Conservation (phyloP, 2,113 vertebrate genomes). For the Cheilinus undulatus region DNA sequence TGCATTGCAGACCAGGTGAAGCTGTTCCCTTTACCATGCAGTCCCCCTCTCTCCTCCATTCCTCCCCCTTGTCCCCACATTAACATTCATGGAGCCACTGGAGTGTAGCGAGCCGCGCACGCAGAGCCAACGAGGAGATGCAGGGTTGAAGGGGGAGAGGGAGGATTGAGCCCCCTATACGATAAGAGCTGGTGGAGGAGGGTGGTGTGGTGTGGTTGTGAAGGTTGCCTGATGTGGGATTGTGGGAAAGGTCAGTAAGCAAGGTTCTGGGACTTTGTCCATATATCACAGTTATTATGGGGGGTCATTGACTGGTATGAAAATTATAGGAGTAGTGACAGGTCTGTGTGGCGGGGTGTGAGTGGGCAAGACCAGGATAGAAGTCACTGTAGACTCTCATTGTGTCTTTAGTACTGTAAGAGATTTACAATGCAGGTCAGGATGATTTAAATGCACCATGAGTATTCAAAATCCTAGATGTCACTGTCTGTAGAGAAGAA, state of each 20-base stretch:
- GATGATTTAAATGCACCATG: too few relatives aligned
- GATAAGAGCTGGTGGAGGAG: slow-evolving; percentile 24
- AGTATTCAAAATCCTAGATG: not conserved
- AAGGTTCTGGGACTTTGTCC: slow-evolving; percentile 63
- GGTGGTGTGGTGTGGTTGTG: slow-evolving; percentile 29
- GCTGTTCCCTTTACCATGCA: slow-evolving; percentile 25
- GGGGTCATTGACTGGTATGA: slow-evolving; percentile 74
- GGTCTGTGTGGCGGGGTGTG: slow-evolving; percentile 12
- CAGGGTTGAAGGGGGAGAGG: slow-evolving; percentile 35
- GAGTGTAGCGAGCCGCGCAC: slow-evolving; percentile 74
- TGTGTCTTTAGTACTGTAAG: not conserved
- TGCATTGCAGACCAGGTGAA: slow-evolving; percentile 65
- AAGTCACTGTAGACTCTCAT: slow-evolving; percentile 13
- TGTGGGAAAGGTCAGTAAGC: slow-evolving; percentile 81
- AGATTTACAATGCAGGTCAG: not conserved
- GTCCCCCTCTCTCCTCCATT: not conserved
- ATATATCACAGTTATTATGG: slow-evolving; percentile 83
- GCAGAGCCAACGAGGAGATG: slow-evolving; percentile 69
- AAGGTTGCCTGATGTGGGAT: slow-evolving; percentile 74
- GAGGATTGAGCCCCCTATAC: not conserved
- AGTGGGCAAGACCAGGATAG: slow-evolving; percentile 37
- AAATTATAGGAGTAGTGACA: slow-evolving; percentile 62
- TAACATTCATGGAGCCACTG: slow-evolving; percentile 85
- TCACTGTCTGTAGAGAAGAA: not conserved
- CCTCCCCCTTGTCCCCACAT: slow-evolving; percentile 57